Base-by-base conservation (phyloP, 2,113 vertebrate species). In the Microcebus ravelobensis region DNA sequence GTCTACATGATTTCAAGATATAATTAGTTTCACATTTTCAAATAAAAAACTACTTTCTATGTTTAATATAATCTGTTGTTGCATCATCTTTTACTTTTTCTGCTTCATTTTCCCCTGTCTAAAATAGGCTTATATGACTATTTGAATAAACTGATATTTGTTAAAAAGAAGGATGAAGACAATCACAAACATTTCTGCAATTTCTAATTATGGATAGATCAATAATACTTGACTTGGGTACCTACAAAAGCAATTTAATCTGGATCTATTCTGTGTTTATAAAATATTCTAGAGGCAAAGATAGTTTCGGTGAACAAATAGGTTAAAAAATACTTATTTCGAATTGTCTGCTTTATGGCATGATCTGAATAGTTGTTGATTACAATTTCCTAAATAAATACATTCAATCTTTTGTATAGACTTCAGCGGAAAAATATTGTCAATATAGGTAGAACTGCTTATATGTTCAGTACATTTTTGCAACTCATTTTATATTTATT, bases 291-390 rank as follows among this genome's bases (percentile, higher is more conserved):
- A 67, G 71, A 82, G 61, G 52, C 61, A 88, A 31, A 90, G 57
- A 92, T 92, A 11, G 50, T 68, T 85, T 85, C 48, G 59, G 61
- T 77, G 83, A 48, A 48, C 61, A 79, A 92, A 87, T 8, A 81
- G 42, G 7, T 25, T 81, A 87, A 80, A 55, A 31, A 10, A 92
- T 88, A 50, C 87, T 87, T 18, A 14, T 92, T 83, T 50, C 55
- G 29, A 74, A 89, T 31, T 94, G 57, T 76, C 39, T 92, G 18
- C 45, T 94, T 86, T n/a, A 59, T 65, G 29, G 61, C 42, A 70
- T 74, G 42, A 39, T 79, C 25, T 91, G 81, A 96, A 71, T 67
- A 71, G 61, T n/a, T 84, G 21, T 88, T 87, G 59, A 88, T 95
- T 68, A 68, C 15, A 96, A 39, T 71, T 91, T 89, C 18, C 20